Evolutionary conservation across 2,888 invertebrate species (phyloP), one percentile per base, ranked within the genome.

Genomic region (Caprella mutica): DNA sequence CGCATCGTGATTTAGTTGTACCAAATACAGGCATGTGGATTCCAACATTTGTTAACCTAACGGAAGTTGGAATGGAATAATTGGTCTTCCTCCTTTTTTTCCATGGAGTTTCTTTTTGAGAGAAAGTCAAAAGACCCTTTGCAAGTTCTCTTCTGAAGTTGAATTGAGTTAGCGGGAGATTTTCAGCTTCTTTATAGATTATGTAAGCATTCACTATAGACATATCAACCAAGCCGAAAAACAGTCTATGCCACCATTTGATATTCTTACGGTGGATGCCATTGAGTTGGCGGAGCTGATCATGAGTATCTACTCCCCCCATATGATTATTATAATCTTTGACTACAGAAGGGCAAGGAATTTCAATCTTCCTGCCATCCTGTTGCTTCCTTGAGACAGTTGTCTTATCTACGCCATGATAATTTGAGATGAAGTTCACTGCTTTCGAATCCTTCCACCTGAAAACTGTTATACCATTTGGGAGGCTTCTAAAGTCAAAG

Each of bases 221-320:
- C 17, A 65, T 65, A 58, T 69, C 68, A 19, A 68, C 35, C 53
- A 70, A 67, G 60, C 68, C 65, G 56, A 65, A 69, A 46, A 67
- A 66, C 38, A 68, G 65, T 23, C 67, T 44, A 52, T 67, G 68
- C 66, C 69, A 70, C 69, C 69, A 70, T 66, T 70, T 70, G 57
- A 65, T 67, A 19, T 67, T 67, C 62, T 70, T 70, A 33, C 68
- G 51, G 52, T 70, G 65, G 23, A 68, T 63, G 52, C 68, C 68
- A 61, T 70, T 70, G n/a, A 58, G 43, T n/a, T 65, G 57, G 63
- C 67, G 69, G 17, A 67, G 50, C 67, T 65, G 66, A 50, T 71
- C 69, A 30, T 65, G 60, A 59, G 69, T 68, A 65, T 71, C 70
- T 5, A 71, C 69, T 56, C 60, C 66, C n/a, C 68, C 68, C 70